Evolutionary conservation across 2,797 vertebrate genomes (phyloP), one percentile per base, ranked within the genome.

Genomic region (Gymnocypris eckloni): DNA sequence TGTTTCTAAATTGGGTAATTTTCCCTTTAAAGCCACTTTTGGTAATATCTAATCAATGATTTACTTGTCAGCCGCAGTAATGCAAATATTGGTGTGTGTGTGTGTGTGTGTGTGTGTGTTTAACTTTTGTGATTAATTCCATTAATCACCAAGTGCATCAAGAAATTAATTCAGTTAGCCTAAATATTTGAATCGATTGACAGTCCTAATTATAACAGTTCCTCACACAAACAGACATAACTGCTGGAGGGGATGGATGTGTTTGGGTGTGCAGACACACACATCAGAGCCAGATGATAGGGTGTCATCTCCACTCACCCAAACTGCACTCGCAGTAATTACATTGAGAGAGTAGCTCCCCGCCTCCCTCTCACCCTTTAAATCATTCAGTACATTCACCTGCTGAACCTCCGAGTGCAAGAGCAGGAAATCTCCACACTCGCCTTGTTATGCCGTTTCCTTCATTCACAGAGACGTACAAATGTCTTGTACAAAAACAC

Each of bases 371-470:
- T 81, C 64, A 52, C 79, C 48, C 33, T 81, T 50, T 81, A 67
- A 69, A 50, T 81, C 79, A 39, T 39, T 81, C 79, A 77, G 52
- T 77, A 39, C 75, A 56, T 56, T 81, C 66, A 70, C 79, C 79
- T 81, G 79, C 79, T 70, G 79, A 69, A 69, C 45, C 64, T 37
- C 28, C 0, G 10, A 56, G 16, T 39, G 39, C 75, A 77, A 69
- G 12, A 69, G 64, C 45, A 69, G 67, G 48, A 45, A 39, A 50
- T 76, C 56, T 78, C 64, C 66, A 77, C 59, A 84, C 72, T 48
- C 64, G 45, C 79, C 78, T 85, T 82, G 79, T 88, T 86, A 66
- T 15, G 41, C 39, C 16, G 12, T 79, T 82, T 82, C 12, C 82
- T 67, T 77, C 43, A 71, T 81, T 86, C 20, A 77, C 20, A 8